phyloP scores from a whole-genome alignment of 2,113 vertebrate genomes.

The Camelus bactrianus region DNA sequence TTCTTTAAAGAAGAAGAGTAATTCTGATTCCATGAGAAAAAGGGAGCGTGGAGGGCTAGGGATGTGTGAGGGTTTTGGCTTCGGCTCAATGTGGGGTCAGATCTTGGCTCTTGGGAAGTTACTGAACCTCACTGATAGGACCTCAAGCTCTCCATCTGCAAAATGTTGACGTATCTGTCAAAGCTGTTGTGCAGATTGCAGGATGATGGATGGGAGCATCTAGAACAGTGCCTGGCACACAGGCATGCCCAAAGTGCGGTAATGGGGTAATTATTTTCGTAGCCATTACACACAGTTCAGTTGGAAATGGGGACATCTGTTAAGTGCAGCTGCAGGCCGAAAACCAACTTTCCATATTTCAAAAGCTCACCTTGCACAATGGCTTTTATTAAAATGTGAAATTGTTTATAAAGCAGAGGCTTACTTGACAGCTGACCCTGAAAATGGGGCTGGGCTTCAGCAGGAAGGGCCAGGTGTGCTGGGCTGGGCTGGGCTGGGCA shows the following conservation, averaged over 20 bases:
- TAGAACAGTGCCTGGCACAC: neutral
- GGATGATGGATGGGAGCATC: neutral
- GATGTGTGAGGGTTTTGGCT: neutral
- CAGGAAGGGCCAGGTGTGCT: conserved; percentile 50
- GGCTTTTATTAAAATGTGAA: conserved; percentile 56
- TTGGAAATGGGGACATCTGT: neutral
- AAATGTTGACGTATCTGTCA: neutral
- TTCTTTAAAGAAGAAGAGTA: neutral
- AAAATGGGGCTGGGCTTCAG: neutral
- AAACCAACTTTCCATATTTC: neutral
- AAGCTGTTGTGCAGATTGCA: neutral
- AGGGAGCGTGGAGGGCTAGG: neutral
- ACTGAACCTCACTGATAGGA: neutral
- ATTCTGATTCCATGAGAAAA: neutral
- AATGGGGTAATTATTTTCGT: neutral
- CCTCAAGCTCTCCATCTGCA: neutral
- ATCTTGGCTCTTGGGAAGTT: neutral
- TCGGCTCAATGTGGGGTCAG: neutral
- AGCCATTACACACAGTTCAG: neutral
- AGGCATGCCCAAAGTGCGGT: neutral
- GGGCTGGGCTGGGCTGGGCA: neutral
- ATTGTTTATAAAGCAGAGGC: conserved; percentile 50
- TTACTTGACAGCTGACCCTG: conserved; percentile 49
- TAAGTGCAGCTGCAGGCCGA: conserved; percentile 36
- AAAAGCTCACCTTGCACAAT: conserved; percentile 14